Conservation (phyloP, 2,888 invertebrate genomes). For the Xanthia togata region DNA sequence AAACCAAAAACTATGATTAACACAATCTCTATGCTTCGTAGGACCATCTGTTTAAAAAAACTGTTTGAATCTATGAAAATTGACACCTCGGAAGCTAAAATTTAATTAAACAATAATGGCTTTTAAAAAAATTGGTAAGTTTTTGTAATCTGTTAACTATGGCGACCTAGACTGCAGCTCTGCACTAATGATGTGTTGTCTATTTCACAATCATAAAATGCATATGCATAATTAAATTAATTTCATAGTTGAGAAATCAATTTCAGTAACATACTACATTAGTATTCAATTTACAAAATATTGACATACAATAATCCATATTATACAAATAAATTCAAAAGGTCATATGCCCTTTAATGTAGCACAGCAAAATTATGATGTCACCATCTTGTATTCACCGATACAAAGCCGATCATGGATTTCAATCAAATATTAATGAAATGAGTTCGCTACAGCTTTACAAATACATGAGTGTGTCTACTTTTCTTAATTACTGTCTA, state of each 20-base stretch:
- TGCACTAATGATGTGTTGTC: not conserved
- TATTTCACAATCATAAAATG: not conserved
- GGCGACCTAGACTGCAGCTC: not conserved
- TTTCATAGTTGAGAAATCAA: not conserved
- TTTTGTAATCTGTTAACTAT: not conserved
- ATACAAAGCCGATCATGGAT: slow-evolving; percentile 22
- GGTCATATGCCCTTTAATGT: slow-evolving; percentile 16
- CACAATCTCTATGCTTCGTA: not conserved
- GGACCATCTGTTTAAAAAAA: not conserved
- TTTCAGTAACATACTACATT: not conserved
- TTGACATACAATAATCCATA: slow-evolving; percentile 5
- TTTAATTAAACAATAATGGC: not conserved
- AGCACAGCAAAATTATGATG: slow-evolving; percentile 44
- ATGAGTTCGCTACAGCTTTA: slow-evolving; percentile 46
- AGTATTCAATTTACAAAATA: slow-evolving; percentile 6
- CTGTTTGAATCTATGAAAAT: not conserved
- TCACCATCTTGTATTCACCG: slow-evolving; percentile 36
- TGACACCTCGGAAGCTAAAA: not conserved
- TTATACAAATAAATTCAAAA: slow-evolving; percentile 12
- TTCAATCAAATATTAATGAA: slow-evolving; percentile 13
- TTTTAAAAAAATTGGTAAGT: not conserved
- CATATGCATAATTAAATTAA: not conserved
- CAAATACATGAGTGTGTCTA: slow-evolving; percentile 37
- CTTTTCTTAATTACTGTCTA: slow-evolving; percentile 40
- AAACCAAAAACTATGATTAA: not conserved